Evolutionary conservation across 2,797 vertebrate genomes (phyloP), one percentile per base, ranked within the genome.

Genomic region (Tiaroga cobitis): DNA sequence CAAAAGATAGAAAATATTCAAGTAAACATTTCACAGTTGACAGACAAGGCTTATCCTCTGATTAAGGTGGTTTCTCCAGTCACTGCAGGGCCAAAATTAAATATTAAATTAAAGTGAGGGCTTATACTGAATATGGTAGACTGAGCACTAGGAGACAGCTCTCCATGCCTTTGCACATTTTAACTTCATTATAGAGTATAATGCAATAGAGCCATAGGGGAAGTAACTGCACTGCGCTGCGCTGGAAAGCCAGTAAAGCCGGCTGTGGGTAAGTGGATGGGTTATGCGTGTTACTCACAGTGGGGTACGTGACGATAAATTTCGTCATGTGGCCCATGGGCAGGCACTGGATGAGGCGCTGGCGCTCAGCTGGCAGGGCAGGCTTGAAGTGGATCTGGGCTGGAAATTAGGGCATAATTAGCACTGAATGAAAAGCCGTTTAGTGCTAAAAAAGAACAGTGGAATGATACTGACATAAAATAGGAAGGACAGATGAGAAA

Each of bases 261-360:
- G 34, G 26, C 29, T 63, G 51, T 80, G 83, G 26, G 26, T 86
- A 63, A 76, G 59, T 32, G 79, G 56, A 34, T 29, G 43, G 18
- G 46, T 49, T 56, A 78, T 8, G 68, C 54, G 3, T 79, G 81
- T 80, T 82, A 94, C 94, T 95, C 88, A 96, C 95, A 59, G 89
- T 94, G 39, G 91, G 90, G 89, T 95, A 95, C n/a, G 94, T 96
- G 85, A 96, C 87, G 72, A 96, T 93, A 87, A 95, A 96, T 90
- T 95, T 96, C 8, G 92, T 93, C 89, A 95, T 84, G 90, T 96
- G 93, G 51, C 95, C 95, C 75, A 94, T 82, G 11, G 93, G 94
- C 92, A 95, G 95, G 89, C 90, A 93, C 90, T 94, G 94, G n/a
- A 91, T 92, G 5, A 96, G 94, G 75, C 76, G 92, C 77, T 91